Conservation (phyloP, 1,140 invertebrate genomes). For the Potamilus streckersoni region DNA sequence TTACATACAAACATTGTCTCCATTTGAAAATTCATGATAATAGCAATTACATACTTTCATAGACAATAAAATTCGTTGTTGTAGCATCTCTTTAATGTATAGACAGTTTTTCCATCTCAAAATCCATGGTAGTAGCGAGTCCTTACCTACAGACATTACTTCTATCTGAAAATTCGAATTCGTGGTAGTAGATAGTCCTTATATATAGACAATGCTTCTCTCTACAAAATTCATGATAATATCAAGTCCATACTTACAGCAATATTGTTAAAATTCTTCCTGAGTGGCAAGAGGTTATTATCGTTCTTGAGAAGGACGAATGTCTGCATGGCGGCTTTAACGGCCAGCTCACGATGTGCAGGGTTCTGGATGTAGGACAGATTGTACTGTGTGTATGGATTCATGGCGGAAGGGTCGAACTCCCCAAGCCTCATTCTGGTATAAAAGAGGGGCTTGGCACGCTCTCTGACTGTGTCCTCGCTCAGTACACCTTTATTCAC, state of each 20-base stretch:
- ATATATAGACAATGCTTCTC: too few species aligned
- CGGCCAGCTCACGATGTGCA: conserved; percentile 48
- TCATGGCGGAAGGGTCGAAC: conserved; percentile 61
- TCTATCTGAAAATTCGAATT: too few species aligned
- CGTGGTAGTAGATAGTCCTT: too few species aligned
- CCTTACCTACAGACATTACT: too few species aligned
- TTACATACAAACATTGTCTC: too few species aligned
- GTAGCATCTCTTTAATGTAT: too few species aligned
- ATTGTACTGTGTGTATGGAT: conserved; percentile 50
- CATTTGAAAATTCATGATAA: too few species aligned
- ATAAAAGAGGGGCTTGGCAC: conserved; percentile 63
- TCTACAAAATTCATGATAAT: too few species aligned
- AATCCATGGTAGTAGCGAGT: too few species aligned
- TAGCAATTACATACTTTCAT: too few species aligned
- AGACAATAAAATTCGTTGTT: too few species aligned
- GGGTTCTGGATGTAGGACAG: conserved; percentile 49
- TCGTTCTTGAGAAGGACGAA: conserved; percentile 64
- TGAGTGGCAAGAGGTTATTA: conserved; percentile 45
- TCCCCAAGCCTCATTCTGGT: conserved; percentile 63
- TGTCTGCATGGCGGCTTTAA: conserved; percentile 54
- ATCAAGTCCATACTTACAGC: conserved; percentile 30
- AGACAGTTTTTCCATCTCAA: too few species aligned
- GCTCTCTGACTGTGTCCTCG: conserved; percentile 38
- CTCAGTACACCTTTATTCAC: conserved; percentile 46
- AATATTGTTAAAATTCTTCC: conserved; percentile 31